A percentile compares a stretch with the other conserved stretches of the same genome.
Conservation (phyloP, 2,113 vertebrate species). For the Hypomesus transpacificus region DNA sequence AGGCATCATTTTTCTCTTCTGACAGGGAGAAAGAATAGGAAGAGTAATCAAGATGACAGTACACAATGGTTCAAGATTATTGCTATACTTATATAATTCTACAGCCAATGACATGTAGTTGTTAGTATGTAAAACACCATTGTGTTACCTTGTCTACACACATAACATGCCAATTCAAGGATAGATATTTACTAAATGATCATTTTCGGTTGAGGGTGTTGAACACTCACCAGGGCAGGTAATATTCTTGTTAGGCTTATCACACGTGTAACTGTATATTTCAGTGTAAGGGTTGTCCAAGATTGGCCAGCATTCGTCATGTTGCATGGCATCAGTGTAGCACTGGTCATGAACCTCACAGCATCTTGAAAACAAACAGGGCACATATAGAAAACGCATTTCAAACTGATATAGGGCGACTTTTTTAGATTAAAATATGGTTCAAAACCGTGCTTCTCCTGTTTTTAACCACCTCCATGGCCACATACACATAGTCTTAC, state of each 20-base stretch:
- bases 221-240: constrained; percentile 68
- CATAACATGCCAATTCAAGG: neutral
- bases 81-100: no score
- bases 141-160: neutral
- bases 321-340: constrained; percentile 51
- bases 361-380: constrained; percentile 65
- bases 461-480: no score
- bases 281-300: constrained; percentile 76
- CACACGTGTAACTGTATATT: constrained; percentile 54
- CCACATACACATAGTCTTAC: neutral
- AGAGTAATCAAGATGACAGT: neutral
- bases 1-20: constrained; percentile 46
- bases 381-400: neutral
- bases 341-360: constrained; percentile 76
- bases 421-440: no score
- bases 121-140: neutral
- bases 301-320: constrained; percentile 44
- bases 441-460: no score
- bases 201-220: neutral
- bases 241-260: constrained; percentile 30
- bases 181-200: neutral
- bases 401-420: no score
- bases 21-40: neutral
- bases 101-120: neutral
- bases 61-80: neutral